phyloP scores from a whole-genome alignment of 2,113 vertebrate genomes.

The Nothoprocta perdicaria region DNA sequence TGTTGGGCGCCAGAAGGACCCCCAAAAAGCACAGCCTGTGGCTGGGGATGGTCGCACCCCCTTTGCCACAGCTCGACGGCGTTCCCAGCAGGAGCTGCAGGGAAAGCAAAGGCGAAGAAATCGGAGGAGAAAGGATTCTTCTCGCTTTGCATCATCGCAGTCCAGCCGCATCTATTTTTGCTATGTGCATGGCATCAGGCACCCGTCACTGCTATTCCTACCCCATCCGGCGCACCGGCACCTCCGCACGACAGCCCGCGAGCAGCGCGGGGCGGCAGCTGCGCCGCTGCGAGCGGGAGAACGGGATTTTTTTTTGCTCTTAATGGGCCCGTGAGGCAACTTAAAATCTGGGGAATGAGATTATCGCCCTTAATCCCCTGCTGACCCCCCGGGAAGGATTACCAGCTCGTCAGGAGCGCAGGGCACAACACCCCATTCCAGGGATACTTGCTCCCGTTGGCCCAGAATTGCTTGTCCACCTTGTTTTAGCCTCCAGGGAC shows the following conservation, averaged over 20 bases:
- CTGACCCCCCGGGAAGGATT: neutral
- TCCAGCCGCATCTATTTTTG: constrained; percentile 69
- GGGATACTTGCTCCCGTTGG: neutral
- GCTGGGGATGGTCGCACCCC: neutral
- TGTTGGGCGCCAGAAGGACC: neutral
- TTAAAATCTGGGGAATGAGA: neutral
- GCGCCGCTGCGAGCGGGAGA: neutral
- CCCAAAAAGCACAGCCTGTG: neutral
- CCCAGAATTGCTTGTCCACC: neutral
- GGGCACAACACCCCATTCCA: accelerated
- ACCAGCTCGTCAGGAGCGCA: neutral
- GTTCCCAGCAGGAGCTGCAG: neutral
- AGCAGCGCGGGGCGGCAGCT: neutral
- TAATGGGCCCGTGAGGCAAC: neutral
- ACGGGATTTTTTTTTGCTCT: neutral
- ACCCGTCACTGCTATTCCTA: constrained; percentile 63
- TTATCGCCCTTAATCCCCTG: neutral
- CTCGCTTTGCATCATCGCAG: constrained; percentile 58
- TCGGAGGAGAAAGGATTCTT: constrained; percentile 65
- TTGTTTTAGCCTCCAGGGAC: neutral
- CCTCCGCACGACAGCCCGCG: neutral
- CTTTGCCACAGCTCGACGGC: accelerated
- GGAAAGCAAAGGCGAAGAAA: constrained; percentile 51
- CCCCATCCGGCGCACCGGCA: neutral
- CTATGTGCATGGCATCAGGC: constrained; percentile 39